phyloP scores from a whole-genome alignment of 2,113 vertebrate species.

The Scomber japonicus region DNA sequence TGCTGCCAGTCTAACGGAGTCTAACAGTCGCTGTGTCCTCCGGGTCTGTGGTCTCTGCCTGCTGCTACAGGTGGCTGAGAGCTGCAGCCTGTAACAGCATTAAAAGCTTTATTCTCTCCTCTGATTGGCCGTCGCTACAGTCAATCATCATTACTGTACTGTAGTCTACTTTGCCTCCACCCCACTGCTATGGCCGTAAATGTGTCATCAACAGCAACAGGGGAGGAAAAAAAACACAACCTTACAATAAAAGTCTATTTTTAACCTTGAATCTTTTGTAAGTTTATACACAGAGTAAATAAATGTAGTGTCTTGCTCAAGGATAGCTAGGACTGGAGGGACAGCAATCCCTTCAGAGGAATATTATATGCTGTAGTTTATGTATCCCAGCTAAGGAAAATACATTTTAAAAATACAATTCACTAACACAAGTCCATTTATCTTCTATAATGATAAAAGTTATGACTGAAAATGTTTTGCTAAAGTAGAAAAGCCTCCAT shows the following conservation, averaged over 20 bases:
- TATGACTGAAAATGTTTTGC: no score
- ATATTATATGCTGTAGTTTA: background rate
- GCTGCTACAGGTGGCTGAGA: conserved; percentile 68
- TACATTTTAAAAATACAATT: background rate
- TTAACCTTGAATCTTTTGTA: background rate
- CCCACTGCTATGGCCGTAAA: background rate
- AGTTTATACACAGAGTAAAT: background rate
- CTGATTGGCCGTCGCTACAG: conserved; percentile 62
- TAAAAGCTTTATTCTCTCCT: conserved; percentile 54
- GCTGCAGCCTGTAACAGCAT: conserved; percentile 34
- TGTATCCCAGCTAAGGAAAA: background rate
- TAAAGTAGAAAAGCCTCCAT: no score
- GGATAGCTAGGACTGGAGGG: background rate
- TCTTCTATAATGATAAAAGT: no score
- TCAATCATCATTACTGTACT: conserved; percentile 48
- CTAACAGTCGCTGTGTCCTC: conserved; percentile 14
- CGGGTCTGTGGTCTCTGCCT: background rate
- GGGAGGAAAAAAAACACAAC: background rate
- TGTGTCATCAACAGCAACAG: background rate
- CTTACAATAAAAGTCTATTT: conserved; percentile 26
- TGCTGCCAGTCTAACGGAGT: background rate
- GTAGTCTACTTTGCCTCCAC: conserved; percentile 11
- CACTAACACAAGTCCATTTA: no score
- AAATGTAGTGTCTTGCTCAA: background rate
- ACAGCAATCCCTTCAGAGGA: background rate